A percentile compares a stretch with the other conserved stretches of the same genome.
Evolutionary conservation across 1,140 invertebrate genomes (phyloP).

Genomic region (Dendroctonus ponderosae): DNA sequence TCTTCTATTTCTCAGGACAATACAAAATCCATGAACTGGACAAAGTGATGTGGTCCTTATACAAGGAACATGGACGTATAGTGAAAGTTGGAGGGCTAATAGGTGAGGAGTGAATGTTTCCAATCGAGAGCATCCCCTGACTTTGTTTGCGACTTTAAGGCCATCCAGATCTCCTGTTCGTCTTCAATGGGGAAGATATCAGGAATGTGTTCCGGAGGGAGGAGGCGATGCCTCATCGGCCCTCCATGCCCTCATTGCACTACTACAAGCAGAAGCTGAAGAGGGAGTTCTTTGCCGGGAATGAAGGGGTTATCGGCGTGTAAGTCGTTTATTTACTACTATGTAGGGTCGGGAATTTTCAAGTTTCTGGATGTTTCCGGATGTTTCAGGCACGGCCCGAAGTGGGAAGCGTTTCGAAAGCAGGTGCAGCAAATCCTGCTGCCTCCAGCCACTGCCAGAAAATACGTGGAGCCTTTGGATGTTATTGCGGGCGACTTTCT

Average conservation of each 20-base stretch:
- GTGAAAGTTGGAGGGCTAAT: slow-evolving; percentile 73
- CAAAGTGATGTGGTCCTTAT: slow-evolving; percentile 67
- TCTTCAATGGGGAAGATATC: slow-evolving; percentile 75
- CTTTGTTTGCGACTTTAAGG: slow-evolving; percentile 47
- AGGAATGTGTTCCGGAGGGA: slow-evolving; percentile 72
- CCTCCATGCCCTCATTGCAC: slow-evolving; percentile 74
- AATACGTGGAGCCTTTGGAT: slow-evolving; percentile 71
- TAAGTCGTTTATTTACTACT: slow-evolving; percentile 60
- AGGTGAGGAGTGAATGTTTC: slow-evolving; percentile 9
- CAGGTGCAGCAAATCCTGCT: slow-evolving; percentile 83
- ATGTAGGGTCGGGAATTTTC: neutral
- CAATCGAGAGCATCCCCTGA: neutral
- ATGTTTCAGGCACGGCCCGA: slow-evolving; percentile 71
- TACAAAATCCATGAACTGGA: slow-evolving; percentile 73
- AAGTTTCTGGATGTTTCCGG: neutral
- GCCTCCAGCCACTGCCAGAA: slow-evolving; percentile 71
- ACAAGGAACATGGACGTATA: slow-evolving; percentile 66
- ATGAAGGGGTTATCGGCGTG: slow-evolving; percentile 76
- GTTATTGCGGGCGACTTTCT: slow-evolving; percentile 72
- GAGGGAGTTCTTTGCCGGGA: slow-evolving; percentile 71
- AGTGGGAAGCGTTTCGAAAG: slow-evolving; percentile 77
- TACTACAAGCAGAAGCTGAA: slow-evolving; percentile 75
- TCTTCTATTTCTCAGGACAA: slow-evolving; percentile 54
- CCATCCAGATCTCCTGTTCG: slow-evolving; percentile 75
- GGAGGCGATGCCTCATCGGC: slow-evolving; percentile 72